Conservation (phyloP, 1,140 invertebrate species). For the Drosophila watanabei region DNA sequence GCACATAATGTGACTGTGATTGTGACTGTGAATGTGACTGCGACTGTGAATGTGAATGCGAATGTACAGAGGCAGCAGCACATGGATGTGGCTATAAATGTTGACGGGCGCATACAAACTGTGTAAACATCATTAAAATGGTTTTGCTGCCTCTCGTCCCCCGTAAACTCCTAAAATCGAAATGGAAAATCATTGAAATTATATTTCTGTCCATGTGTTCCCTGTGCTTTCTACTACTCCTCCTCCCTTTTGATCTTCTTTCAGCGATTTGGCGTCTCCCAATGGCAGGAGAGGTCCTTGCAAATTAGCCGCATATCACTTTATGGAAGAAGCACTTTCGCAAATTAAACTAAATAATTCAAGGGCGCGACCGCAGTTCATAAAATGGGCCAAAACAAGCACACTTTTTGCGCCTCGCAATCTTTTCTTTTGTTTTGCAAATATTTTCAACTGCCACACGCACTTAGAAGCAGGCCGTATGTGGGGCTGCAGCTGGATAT, state of each 20-base stretch:
- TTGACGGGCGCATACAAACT: conserved; percentile 59
- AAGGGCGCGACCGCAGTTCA: conserved; percentile 40
- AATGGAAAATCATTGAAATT: conserved; percentile 81
- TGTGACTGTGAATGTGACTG: conserved; percentile 8
- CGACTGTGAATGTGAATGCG: neutral
- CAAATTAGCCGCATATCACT: conserved; percentile 49
- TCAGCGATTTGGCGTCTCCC: conserved; percentile 5
- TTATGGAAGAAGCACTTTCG: conserved; percentile 51
- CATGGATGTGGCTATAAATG: conserved; percentile 9
- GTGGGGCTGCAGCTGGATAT: conserved; percentile 38
- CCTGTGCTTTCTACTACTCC: conserved; percentile 2
- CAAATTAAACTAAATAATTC: conserved; percentile 68
- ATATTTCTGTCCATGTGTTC: conserved; percentile 56
- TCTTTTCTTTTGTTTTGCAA: conserved; percentile 39
- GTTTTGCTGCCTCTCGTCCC: conserved; percentile 31
- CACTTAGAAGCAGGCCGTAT: conserved; percentile 12
- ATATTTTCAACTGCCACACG: conserved; percentile 47
- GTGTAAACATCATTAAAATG: conserved; percentile 81
- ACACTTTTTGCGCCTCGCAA: conserved; percentile 28
- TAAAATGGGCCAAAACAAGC: conserved; percentile 45
- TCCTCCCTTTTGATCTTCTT: conserved; percentile 13
- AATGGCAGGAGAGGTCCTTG: neutral
- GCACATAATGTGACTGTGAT: conserved; percentile 63
- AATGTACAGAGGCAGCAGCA: neutral
- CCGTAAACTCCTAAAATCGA: conserved; percentile 26